A percentile compares a stretch with the other conserved stretches of the same genome.
Conservation (phyloP, 2,113 vertebrate genomes). For the Podiceps cristatus region DNA sequence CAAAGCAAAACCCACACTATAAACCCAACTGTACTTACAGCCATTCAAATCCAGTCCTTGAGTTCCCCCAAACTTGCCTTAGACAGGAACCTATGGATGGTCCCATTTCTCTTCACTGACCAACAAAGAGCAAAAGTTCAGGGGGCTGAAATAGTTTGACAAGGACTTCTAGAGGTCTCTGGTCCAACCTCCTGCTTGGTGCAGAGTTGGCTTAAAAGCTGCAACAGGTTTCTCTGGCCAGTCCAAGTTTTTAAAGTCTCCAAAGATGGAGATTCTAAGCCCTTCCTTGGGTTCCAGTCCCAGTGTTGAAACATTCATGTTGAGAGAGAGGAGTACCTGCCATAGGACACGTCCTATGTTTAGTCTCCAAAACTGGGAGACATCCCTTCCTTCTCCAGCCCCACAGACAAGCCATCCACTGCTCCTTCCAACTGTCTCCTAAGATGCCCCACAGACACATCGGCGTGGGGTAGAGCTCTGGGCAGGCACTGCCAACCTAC, state of each 20-base stretch:
- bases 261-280: background rate
- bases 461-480: background rate
- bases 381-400: background rate
- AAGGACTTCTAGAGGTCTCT: background rate
- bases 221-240: background rate
- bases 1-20: background rate
- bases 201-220: background rate
- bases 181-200: background rate
- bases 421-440: background rate
- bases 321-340: background rate
- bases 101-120: background rate
- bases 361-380: background rate
- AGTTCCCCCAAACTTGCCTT: background rate
- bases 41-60: background rate
- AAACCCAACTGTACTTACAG: background rate
- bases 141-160: background rate
- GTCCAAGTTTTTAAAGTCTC: background rate
- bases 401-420: background rate
- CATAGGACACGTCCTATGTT: background rate
- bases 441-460: rapidly evolving
- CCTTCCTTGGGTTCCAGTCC: background rate
- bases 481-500: background rate
- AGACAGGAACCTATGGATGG: background rate
- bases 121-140: background rate
- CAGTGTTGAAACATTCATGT: background rate